Evolutionary conservation across 1,140 invertebrate genomes (phyloP).

Genomic region (Panagrolaimus sp.): DNA sequence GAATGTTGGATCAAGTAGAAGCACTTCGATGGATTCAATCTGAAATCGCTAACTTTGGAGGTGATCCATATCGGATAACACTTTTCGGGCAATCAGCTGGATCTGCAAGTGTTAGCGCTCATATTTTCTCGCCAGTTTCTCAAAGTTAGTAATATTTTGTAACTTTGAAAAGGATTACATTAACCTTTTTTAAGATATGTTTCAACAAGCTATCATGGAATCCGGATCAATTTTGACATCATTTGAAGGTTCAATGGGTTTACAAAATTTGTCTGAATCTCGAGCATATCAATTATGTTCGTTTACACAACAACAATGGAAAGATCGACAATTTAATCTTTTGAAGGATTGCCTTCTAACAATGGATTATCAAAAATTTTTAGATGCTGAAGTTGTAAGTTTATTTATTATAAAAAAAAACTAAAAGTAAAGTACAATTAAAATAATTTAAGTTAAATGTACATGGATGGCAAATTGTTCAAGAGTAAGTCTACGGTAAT

Average conservation of each 20-base stretch:
- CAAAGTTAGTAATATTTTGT: neutral
- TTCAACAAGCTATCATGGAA: constrained; percentile 59
- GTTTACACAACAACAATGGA: neutral
- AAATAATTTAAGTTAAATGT: neutral
- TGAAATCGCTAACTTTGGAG: constrained; percentile 45
- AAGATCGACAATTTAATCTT: neutral
- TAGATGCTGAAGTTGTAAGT: neutral
- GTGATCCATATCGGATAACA: constrained; percentile 55
- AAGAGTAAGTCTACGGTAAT: too few species aligned
- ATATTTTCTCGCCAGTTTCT: constrained; percentile 61
- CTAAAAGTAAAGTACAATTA: neutral
- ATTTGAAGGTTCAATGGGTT: constrained; percentile 4
- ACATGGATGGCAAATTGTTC: neutral
- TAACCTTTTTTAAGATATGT: constrained; percentile 60
- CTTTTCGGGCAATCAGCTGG: constrained; percentile 65
- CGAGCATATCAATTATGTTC: neutral
- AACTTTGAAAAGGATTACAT: constrained; percentile 62
- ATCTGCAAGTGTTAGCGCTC: constrained; percentile 71
- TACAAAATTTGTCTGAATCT: neutral
- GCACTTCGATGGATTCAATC: constrained; percentile 41
- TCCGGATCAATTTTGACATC: constrained; percentile 50
- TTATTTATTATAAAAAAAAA: neutral
- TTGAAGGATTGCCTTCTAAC: neutral
- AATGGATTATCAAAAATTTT: constrained; percentile 6
- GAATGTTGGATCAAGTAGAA: constrained; percentile 25